These are phyloP conservation scores for Gallinago solitaria DNA, from an alignment of 2,797 vertebrate species.

Conservation along the genomic window DNA sequence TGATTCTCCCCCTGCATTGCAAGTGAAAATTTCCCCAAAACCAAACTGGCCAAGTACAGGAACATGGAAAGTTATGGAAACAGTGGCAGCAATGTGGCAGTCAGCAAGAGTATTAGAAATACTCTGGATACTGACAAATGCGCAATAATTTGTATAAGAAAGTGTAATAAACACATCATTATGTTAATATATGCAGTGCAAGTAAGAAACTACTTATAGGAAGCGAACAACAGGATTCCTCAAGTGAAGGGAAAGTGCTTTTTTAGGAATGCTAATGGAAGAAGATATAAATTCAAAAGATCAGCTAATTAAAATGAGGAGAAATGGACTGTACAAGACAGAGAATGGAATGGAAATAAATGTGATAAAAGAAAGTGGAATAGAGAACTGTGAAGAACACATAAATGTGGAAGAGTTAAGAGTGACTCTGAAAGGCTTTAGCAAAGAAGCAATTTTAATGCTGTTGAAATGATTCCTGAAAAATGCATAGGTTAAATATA, in stretches of 20 bases:
- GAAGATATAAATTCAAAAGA: neutral
- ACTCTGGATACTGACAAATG: neutral
- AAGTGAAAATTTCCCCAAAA: neutral
- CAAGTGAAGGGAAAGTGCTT: neutral
- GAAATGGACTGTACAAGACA: neutral
- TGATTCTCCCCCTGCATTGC: neutral
- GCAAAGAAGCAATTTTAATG: neutral
- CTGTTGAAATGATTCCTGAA: neutral
- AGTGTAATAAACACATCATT: neutral
- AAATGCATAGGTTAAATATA: neutral
- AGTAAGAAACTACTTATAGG: neutral
- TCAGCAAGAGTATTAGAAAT: neutral
- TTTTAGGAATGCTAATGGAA: neutral
- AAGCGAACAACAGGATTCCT: neutral
- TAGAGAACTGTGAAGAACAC: neutral
- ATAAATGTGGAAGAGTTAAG: neutral
- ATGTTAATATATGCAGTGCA: neutral
- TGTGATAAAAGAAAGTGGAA: neutral
- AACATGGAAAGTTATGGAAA: neutral
- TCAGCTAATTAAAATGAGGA: neutral
- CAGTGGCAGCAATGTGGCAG: neutral
- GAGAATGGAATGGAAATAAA: neutral
- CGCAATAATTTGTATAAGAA: neutral
- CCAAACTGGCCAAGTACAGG: neutral
- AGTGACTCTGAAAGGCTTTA: neutral